Base-by-base conservation (phyloP, 2,113 vertebrate species). In the Eptesicus fuscus region DNA sequence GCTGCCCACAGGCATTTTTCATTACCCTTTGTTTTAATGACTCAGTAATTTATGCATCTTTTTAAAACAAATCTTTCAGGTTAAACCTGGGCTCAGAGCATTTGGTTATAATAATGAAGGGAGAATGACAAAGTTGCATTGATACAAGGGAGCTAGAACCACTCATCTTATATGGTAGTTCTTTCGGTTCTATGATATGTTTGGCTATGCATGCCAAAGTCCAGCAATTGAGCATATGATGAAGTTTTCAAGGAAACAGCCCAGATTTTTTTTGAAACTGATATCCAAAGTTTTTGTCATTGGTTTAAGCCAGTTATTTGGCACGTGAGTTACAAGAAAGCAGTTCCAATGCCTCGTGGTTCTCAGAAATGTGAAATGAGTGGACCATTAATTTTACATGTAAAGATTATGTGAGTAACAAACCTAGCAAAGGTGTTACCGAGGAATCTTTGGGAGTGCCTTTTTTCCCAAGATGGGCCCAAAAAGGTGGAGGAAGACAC, bases 361-460 rank as follows among this genome's bases (percentile, higher is more conserved):
- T 92, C 88, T 69, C 91, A 91, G 37, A 92, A 82, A 51, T 56
- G 12, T 96, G 49, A 92, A 82, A 63, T 95, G 47, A 90, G 32
- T 85, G 84, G 78, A 80, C 74, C 71, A 51, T 94, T 92, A 84
- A 83, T 32, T 87, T 87, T 83, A 94, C n/a, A 47, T 89, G 12
- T 93, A 37, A 93, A 93, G 83, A 82, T 87, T 37, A 90, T 80
- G 32, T 95, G 85, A 56, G n/a, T 80, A 42, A 93, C 22, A 91
- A 80, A 85, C 47, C 63, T 83, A 90, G 77, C 82, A 90, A 95
- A 90, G 61, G 53, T 95, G 32, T 96, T 93, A 93, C 49, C 80
- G 79, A 95, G 94, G 37, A 95, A 78, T 63, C 90, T 95, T 95
- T 93, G 94, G 95, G 77, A 96, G 96, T 96, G 90, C 94, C 96